These are phyloP conservation scores for Acrocephalus arundinaceus DNA, from an alignment of 2,113 vertebrate genomes.

Conservation along the genomic window DNA sequence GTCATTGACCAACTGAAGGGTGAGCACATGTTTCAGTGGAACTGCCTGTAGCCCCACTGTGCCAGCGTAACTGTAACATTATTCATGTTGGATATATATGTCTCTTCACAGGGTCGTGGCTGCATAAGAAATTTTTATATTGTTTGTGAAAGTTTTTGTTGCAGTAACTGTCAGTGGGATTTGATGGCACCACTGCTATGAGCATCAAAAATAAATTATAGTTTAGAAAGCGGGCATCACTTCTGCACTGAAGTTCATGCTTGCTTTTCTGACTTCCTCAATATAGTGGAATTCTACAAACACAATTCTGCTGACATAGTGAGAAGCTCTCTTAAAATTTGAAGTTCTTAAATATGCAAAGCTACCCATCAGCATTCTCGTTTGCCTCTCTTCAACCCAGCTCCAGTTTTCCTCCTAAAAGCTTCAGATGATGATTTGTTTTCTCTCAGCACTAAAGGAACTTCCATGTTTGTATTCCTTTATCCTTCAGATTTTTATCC, in stretches of 20 bases:
- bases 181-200: neutral
- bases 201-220: neutral
- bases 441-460: neutral
- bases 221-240: neutral
- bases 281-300: neutral
- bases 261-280: neutral
- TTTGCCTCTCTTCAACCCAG: neutral
- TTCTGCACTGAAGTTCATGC: neutral
- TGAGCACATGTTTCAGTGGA: neutral
- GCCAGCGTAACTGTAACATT: neutral
- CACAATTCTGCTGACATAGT: neutral
- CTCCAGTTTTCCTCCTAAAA: neutral
- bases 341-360: neutral
- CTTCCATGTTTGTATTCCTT: neutral
- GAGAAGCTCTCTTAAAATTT: neutral
- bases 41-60: neutral
- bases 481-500: neutral
- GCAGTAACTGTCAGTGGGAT: neutral
- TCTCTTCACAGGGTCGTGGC: neutral
- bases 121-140: neutral
- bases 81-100: neutral
- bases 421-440: neutral
- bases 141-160: neutral
- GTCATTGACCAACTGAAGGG: neutral
- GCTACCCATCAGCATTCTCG: neutral